Conservation (phyloP, 2,888 invertebrate species). For the Melieria crassipennis region DNA sequence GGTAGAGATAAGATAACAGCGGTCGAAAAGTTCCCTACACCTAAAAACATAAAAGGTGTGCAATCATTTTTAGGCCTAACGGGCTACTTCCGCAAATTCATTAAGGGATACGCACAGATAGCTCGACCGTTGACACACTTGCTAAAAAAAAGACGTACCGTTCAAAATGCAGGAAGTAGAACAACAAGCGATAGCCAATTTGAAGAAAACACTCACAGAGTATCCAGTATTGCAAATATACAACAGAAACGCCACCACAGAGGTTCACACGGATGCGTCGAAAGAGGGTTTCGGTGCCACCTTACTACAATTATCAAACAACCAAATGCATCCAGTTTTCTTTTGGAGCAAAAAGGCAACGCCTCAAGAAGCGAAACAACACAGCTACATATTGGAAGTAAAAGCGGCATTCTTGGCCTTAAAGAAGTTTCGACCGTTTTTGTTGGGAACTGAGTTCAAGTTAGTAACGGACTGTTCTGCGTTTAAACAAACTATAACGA, state of each 20-base stretch:
- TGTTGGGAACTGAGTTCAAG: constrained; percentile 39
- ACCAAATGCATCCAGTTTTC: too few species aligned
- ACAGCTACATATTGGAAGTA: constrained; percentile 10
- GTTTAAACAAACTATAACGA: constrained; percentile 35
- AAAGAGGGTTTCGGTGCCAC: constrained; percentile 38
- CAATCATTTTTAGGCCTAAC: constrained; percentile 20
- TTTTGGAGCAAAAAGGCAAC: too few species aligned
- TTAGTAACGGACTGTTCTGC: constrained; percentile 41
- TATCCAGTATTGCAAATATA: constrained; percentile 34
- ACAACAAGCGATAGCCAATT: not conserved
- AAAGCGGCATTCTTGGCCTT: constrained; percentile 41
- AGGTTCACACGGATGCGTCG: constrained; percentile 39
- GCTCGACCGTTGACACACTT: constrained; percentile 10
- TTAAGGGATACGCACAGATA: constrained; percentile 6
- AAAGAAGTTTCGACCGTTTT: constrained; percentile 49
- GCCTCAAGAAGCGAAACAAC: constrained; percentile 15
- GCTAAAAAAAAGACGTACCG: constrained; percentile 41
- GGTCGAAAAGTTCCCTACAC: constrained; percentile 15
- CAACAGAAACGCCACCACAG: constrained; percentile 25
- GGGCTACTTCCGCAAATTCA: constrained; percentile 22
- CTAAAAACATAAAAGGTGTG: constrained; percentile 8
- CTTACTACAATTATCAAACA: constrained; percentile 32
- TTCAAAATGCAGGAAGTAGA: constrained; percentile 32
- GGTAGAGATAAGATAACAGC: constrained; percentile 19
- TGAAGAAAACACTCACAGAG: too few species aligned